Evolutionary conservation across 2,113 vertebrate genomes (phyloP), one percentile per base, ranked within the genome.

Genomic region (Serilophus lunatus): DNA sequence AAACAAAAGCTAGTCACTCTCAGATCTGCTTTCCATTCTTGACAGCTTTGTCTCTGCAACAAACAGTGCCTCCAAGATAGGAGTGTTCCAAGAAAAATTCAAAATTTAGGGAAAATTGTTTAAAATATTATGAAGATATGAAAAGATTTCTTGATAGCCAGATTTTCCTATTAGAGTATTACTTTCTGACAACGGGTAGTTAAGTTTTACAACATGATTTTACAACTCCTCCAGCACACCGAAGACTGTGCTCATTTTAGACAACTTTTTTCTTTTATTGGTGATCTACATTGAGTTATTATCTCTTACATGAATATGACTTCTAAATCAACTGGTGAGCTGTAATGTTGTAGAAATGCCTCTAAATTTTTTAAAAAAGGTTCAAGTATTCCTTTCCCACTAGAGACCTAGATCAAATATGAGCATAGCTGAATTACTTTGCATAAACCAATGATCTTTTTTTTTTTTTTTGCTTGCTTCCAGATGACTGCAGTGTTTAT

Each of bases 401-500:
- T 40, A 80, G 38, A 93, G 24, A 60, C 38, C 22, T 79, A 60
- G 71, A 83, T 61, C 51, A 82, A 93, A 83, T 82, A 63, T 29
- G 53, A 83, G 49, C 65, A 91, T 51, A 88, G 50, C 57, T 88
- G 54, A 60, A 85, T 92, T 94, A 82, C 94, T 97, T 81, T 90
- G 74, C 53, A 97, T 83, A 97, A 95, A 81, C 18, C 49, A 38
- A 64, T 87, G 84, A 91, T 95, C 80, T 94, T 95, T 94, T 95
- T 68, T n/a, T n/a, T n/a, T n/a, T 70, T 93, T 92, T 95, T 93
- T 95, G 19, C 24, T 64, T 93, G 44, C 90, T 96, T 97, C 84
- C 90, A 97, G 88, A 96, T 93, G 94, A 97, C 70, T 83, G 65
- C 72, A 76, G 59, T 90, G 83, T 90, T 97, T 97, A 95, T 95